Evolutionary conservation across 2,888 invertebrate genomes (phyloP).

Genomic region (Nebria salina): DNA sequence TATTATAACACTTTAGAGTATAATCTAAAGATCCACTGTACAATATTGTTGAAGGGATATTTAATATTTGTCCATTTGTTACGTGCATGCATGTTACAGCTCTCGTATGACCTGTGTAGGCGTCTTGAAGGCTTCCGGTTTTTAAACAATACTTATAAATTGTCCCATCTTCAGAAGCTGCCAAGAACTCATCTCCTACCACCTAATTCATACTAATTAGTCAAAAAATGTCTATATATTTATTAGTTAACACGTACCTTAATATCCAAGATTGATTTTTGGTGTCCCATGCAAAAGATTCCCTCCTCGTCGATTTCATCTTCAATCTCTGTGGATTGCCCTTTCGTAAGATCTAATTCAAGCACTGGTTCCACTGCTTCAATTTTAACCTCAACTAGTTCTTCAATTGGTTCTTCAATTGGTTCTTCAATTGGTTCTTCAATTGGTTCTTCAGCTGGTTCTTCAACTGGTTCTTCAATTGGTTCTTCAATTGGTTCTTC

Average conservation of each 20-base stretch:
- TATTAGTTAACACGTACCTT: constrained; percentile 14
- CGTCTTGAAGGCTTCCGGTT: constrained; percentile 55
- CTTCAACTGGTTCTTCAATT: not conserved
- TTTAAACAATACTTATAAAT: constrained; percentile 58
- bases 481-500: no score
- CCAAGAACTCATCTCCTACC: constrained; percentile 56
- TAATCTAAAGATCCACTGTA: constrained; percentile 73
- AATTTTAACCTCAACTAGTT: constrained; percentile 2
- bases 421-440: not conserved
- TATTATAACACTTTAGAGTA: constrained; percentile 69
- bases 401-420: not conserved
- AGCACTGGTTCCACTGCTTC: not conserved
- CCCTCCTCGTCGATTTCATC: constrained; percentile 11
- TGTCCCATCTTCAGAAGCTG: constrained; percentile 60
- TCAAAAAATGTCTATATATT: not conserved
- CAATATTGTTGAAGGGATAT: constrained; percentile 52
- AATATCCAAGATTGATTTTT: constrained; percentile 40
- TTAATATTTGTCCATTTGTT: not conserved
- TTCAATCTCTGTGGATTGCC: not conserved
- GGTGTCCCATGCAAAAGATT: constrained; percentile 33
- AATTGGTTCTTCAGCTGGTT: not conserved
- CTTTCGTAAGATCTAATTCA: not conserved
- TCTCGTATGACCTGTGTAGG: constrained; percentile 57
- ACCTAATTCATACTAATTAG: constrained; percentile 44
- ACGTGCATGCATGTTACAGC: constrained; percentile 39